Conservation (phyloP, 2,113 vertebrate species). For the Aspidoscelis tigris region DNA sequence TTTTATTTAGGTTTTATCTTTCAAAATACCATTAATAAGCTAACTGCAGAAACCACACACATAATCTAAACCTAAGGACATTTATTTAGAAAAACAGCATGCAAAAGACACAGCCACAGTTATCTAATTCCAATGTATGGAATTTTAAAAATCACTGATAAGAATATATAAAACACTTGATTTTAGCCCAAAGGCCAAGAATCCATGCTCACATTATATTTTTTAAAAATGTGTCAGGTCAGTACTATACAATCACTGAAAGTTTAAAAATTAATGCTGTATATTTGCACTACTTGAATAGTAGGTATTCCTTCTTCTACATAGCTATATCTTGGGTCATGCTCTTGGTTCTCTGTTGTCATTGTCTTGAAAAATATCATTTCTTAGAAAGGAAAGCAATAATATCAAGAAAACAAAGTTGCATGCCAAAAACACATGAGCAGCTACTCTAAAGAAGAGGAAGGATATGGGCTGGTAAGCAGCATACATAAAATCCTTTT, state of each 20-base stretch:
- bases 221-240: background rate
- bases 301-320: background rate
- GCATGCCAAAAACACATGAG: background rate
- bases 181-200: no score
- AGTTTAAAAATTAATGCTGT: background rate
- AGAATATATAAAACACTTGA: no score
- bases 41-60: background rate
- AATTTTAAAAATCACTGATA: background rate
- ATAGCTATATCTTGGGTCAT: background rate
- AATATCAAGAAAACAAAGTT: constrained; percentile 6
- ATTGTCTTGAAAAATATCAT: constrained; percentile 6
- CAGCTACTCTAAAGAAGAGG: background rate
- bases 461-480: background rate
- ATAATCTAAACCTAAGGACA: background rate
- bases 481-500: background rate
- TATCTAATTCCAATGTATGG: background rate
- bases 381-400: rapidly evolving
- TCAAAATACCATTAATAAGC: background rate
- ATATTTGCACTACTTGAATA: background rate
- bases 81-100: background rate
- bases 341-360: background rate
- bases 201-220: background rate
- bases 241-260: background rate
- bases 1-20: background rate
- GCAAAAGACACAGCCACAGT: background rate